Base-by-base conservation (phyloP, 1,140 invertebrate species). In the Bombus polaris region DNA sequence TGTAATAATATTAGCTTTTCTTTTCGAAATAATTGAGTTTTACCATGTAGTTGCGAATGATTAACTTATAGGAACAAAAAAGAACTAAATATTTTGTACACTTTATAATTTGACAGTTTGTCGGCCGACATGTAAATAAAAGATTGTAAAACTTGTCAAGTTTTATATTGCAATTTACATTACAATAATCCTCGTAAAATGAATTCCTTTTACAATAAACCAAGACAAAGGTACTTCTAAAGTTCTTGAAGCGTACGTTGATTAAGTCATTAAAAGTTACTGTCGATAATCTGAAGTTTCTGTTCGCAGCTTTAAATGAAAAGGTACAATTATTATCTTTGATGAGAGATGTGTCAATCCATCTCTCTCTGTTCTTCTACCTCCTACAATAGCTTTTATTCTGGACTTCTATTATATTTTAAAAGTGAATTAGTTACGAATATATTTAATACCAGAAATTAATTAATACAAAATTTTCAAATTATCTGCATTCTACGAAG, bases 261-360 rank as follows among this genome's bases (percentile, higher is more conserved):
- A 70, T 70, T 70, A 70, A 70, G 68, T 66, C 68, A 39, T 70
- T 39, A 35, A 39, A 70, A 70, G 35, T 70, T 70, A 39, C 35
- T 39, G 68, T 12, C 68, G 35, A 70, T 70, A 70, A 39, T 25
- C 37, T 25, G 10, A 37, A 70, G 35, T 70, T 39, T 28, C 68
- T 70, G 35, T 70, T 70, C 68, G 22, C 37, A 25, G 37, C 35
- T 70, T 25, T 25, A 39, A 28, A 39, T 39, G 35, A 37, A 25
- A 28, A 39, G 35, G 22, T 25, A 39, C 22, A 39, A 35, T 70
- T 70, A 70, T 70, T 70, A 39, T 70, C 68, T 25, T 39, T 25
- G 37, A 70, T 70, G 37, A 39, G 68, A 70, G 37, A 70, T 22
- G 2, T 39, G 68, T 37, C 35, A 53, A 53, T 53, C 47, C 47